Evolutionary conservation across 2,888 invertebrate genomes (phyloP), one percentile per base, ranked within the genome.

Genomic region (Aethes cnicana): DNA sequence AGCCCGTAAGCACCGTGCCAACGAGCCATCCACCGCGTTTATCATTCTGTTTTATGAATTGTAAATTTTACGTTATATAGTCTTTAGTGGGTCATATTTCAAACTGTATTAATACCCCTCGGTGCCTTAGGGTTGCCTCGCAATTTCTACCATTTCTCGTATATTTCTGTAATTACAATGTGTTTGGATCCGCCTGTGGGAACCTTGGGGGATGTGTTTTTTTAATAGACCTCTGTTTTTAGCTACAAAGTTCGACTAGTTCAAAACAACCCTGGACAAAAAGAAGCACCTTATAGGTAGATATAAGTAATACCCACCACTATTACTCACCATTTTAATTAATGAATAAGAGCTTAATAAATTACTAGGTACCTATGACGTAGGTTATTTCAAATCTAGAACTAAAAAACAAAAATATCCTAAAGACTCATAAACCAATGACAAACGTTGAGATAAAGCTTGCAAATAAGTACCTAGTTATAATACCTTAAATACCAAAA

Each of bases 21-120:
- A 23, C 33, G 21, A 28, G 33, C 47, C 16, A 35, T 42, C 42
- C 48, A 26, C 47, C 32, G 32, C 57, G 66, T 88, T 84, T 83
- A 86, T 85, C 86, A 87, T 81, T 78, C 73, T 66, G 78, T 84
- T 87, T 86, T 87, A 88, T 88, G 88, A 87, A 87, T 88, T 87
- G 86, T 88, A 87, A 87, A 87, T 87, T 87, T 82, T 68, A 78
- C 83, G 81, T 84, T 85, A 85, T 86, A 84, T 75, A 82, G 84
- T 87, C 82, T 86, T 87, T 86, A 86, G 84, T 83, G 80, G 72
- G 84, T 74, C 73, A 81, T 85, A 83, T 81, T 81, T 87, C 84
- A 85, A 73, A 66, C 66, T 73, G 74, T 79, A 85, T 84, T 85
- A 84, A 83, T 83, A 80, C 72, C 66, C 64, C 62, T 69, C 65